Evolutionary conservation across 2,113 vertebrate species (phyloP), one percentile per base, ranked within the genome.

Genomic region (Scytalopus superciliaris): DNA sequence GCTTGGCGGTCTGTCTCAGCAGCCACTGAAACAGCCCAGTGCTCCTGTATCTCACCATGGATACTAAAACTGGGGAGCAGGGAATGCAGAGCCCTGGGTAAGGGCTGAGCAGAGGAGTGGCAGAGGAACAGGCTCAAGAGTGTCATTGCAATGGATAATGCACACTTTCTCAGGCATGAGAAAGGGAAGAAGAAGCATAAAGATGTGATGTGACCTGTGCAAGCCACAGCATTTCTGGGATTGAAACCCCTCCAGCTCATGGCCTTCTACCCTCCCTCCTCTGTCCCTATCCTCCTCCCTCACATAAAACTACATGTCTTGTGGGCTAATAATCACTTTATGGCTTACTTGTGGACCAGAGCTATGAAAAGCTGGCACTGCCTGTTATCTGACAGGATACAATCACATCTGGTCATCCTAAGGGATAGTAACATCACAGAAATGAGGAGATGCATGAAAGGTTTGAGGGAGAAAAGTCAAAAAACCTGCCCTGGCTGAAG

Each of bases 141-240:
- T 39, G n/a, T 40, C 28, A 13, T 37, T 0, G 2, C 31, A n/a
- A 3, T 10, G 53, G 47, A 3, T 47, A 22, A 23, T 1, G 12
- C 21, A 55, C 9, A 9, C 56, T 63, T 63, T 19, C 35, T 28
- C 28, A 52, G 59, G 44, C 55, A 47, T 0, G 2, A 45, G 42
- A 60, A 64, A 35, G 23, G 6, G 30, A 57, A 76, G 75, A 25
- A 1, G 2, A 44, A 77, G 12, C 40, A 69, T 12, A 22, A 66
- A 80, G 53, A 15, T 49, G 49, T 53, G 60, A 30, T 6, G 3
- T 37, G 57, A 24, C 44, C 39, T 39, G 50, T 2, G 6, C 15
- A 66, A 40, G 14, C 19, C 28, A 45, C 3, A 0, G 62, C 14
- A 31, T 18, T 84, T 74, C 64, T 45, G 60, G 33, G 73, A 24